These are phyloP conservation scores for Ambastaia sidthimunki DNA, from an alignment of 2,797 vertebrate genomes.

Conservation along the genomic window DNA sequence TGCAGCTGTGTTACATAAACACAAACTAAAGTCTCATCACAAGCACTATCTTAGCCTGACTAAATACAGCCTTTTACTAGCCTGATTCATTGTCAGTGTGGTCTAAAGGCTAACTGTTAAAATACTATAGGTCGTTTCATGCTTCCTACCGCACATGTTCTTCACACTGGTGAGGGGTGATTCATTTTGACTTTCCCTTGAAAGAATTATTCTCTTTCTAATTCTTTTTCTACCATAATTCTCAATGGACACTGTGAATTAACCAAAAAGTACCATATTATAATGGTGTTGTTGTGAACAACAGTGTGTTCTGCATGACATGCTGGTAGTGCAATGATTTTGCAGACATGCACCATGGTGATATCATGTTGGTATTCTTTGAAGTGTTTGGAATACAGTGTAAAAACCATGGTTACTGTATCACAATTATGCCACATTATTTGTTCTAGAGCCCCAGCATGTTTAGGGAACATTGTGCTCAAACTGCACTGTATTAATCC, in stretches of 20 bases:
- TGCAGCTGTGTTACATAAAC: conserved; percentile 43
- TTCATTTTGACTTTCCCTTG: too few species aligned
- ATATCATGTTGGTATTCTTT: background rate
- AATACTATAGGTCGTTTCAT: conserved; percentile 18
- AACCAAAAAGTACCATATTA: background rate
- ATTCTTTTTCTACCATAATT: background rate
- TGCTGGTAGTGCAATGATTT: too few species aligned
- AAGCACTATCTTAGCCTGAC: background rate
- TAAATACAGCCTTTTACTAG: conserved; percentile 9
- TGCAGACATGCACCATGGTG: background rate
- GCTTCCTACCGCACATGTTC: background rate
- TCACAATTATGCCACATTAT: background rate
- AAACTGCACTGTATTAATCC: conserved; percentile 18
- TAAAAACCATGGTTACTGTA: background rate
- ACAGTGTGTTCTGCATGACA: background rate
- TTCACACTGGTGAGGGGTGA: too few species aligned
- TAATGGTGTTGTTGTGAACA: background rate
- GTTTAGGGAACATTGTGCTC: conserved; percentile 21
- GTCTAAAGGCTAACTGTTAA: conserved; percentile 18
- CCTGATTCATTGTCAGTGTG: conserved; percentile 3
- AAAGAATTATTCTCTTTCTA: too few species aligned
- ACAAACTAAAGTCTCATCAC: conserved; percentile 23
- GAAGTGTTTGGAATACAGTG: background rate
- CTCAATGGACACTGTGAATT: background rate
- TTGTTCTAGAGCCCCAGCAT: background rate